Evolutionary conservation across 2,888 invertebrate species (phyloP).

Genomic region (Brachyptera putata): DNA sequence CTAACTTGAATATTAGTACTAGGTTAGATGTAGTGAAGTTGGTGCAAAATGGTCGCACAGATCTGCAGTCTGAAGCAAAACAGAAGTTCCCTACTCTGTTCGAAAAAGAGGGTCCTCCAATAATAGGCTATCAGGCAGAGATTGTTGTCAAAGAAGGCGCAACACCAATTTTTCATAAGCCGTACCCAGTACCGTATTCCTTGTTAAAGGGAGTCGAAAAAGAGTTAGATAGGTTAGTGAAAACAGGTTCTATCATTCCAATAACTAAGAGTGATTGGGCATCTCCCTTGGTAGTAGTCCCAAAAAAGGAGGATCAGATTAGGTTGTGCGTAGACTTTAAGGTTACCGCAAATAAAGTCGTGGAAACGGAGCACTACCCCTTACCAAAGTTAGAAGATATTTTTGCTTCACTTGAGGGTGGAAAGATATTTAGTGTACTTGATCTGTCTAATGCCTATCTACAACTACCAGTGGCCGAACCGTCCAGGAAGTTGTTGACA

Average conservation of each 20-base stretch:
- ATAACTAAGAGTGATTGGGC: neutral
- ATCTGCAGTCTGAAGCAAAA: neutral
- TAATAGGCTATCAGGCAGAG: neutral
- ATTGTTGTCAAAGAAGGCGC: neutral
- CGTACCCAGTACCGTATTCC: neutral
- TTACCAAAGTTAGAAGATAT: neutral
- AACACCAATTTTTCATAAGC: constrained; percentile 4
- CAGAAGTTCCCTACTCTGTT: neutral
- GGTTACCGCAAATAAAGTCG: constrained; percentile 35
- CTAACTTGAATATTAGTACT: neutral
- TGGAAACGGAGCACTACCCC: constrained; percentile 36
- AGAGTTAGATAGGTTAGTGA: neutral
- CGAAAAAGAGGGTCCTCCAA: neutral
- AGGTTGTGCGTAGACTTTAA: constrained; percentile 34
- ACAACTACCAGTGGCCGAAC: neutral
- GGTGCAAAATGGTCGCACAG: neutral
- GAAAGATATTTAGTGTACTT: neutral
- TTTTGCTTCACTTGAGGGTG: neutral
- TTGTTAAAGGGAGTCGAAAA: neutral
- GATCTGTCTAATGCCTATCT: neutral
- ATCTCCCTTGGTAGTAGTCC: constrained; percentile 36
- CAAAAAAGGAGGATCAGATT: constrained; percentile 34
- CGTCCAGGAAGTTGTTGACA: neutral
- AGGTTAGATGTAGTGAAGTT: neutral
- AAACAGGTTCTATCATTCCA: neutral